Evolutionary conservation across 2,888 invertebrate genomes (phyloP), one percentile per base, ranked within the genome.

Genomic region (Dendrolimus pini): DNA sequence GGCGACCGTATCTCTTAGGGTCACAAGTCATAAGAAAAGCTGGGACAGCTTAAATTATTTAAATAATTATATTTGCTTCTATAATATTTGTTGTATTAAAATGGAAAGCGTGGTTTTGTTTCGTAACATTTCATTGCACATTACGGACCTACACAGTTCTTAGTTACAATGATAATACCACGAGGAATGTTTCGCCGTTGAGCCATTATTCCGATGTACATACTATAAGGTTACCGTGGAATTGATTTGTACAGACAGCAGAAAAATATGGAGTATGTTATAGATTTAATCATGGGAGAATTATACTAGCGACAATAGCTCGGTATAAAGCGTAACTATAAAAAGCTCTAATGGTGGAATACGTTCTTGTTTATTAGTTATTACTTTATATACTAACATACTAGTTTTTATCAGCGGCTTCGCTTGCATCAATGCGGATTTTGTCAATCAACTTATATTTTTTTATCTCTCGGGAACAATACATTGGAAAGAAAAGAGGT

Each of bases 181-280:
- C 75, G 70, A 75, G 82, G 81, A 85, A 85, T 86, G 81, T 77
- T 77, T 75, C 76, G 77, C 77, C 74, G 73, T 73, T 74, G 71
- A 78, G 77, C 78, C 82, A 86, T 88, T 87, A 88, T 87, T 85
- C 80, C 86, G 77, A 84, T 85, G 75, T 81, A 14, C 14, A 14
- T 14, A 77, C 83, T 85, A 83, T 88, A 85, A 83, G 85, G 85
- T 86, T 85, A 83, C 75, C 76, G 71, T 86, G 78, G 77, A 83
- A 82, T 80, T 69, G 83, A 85, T 85, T 69, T 68, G 74, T 86
- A 89, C 73, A 55, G 89, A 76, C 60, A 14, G 79, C 88, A 86
- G 59, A 64, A 58, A 59, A 65, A 84, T 74, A n/a, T 79, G 60
- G 80, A 78, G 63, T 75, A 59, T 52, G 55, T 55, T 56, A 14